phyloP scores from a whole-genome alignment of 2,888 invertebrate genomes.

The Nephrotoma appendiculata region DNA sequence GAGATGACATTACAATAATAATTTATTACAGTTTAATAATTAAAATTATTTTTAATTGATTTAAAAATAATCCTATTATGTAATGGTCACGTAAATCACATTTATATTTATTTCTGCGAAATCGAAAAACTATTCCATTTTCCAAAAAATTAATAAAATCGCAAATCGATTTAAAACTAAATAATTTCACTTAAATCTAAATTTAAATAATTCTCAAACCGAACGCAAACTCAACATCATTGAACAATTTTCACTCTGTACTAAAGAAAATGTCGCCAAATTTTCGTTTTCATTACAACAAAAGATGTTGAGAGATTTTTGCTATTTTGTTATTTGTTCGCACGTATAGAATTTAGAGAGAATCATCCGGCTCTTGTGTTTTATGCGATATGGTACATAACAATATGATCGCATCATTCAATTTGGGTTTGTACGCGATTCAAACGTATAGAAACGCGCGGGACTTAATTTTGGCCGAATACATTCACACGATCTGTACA shows the following conservation, averaged over 20 bases:
- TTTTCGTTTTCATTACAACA: background rate
- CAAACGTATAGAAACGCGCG: background rate
- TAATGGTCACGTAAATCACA: background rate
- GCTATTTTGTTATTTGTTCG: background rate
- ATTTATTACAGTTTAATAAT: background rate
- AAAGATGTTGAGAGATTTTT: background rate
- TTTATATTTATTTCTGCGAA: background rate
- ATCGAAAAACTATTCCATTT: background rate
- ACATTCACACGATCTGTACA: background rate
- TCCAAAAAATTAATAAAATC: background rate
- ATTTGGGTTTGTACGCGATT: background rate
- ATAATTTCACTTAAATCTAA: background rate
- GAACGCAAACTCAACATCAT: background rate
- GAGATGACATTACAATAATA: slow-evolving; percentile 21
- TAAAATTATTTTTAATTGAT: background rate
- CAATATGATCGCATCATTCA: background rate
- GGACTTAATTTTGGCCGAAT: background rate
- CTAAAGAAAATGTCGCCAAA: background rate
- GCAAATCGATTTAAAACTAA: background rate
- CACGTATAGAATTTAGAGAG: background rate
- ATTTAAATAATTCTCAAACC: background rate
- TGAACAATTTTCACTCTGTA: background rate
- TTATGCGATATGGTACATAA: background rate
- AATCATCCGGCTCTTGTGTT: background rate
- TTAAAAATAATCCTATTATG: background rate